A percentile compares a stretch with the other conserved stretches of the same genome.
Conservation (phyloP, 2,797 vertebrate genomes). For the Dendrocincla fuliginosa region DNA sequence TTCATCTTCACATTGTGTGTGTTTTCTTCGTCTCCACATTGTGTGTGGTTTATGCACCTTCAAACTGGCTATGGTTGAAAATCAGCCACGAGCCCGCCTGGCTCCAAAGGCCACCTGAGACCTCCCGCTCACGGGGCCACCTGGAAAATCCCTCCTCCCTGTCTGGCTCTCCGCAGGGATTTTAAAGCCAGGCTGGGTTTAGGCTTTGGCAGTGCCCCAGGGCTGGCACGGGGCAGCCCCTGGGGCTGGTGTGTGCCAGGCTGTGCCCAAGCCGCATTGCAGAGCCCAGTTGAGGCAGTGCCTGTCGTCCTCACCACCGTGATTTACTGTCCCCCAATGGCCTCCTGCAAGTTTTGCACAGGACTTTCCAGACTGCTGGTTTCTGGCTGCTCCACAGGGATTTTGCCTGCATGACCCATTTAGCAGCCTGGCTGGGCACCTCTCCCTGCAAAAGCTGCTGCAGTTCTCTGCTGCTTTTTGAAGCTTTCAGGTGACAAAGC, state of each 20-base stretch:
- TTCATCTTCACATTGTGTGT: background rate
- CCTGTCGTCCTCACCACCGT: accelerated
- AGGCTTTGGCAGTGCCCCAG: background rate
- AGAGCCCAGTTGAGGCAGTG: background rate
- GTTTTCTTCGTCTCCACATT: background rate
- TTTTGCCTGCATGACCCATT: background rate
- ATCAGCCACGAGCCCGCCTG: accelerated
- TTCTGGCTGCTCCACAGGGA: background rate
- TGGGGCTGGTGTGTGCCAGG: accelerated
- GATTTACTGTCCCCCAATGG: constrained; percentile 14
- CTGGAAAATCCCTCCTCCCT: background rate
- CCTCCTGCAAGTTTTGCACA: background rate
- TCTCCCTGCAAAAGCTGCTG: background rate
- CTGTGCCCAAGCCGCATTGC: background rate
- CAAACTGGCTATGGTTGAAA: background rate
- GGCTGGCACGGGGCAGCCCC: background rate
- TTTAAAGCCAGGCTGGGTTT: background rate
- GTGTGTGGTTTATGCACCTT: background rate
- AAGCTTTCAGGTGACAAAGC: background rate
- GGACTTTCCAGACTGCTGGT: background rate
- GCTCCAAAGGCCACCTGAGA: background rate
- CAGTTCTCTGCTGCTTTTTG: background rate
- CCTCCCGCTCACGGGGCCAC: background rate
- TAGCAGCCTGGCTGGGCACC: constrained; percentile 3
- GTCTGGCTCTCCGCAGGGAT: background rate